phyloP scores from a whole-genome alignment of 2,113 vertebrate genomes.

The Nicator chloris region DNA sequence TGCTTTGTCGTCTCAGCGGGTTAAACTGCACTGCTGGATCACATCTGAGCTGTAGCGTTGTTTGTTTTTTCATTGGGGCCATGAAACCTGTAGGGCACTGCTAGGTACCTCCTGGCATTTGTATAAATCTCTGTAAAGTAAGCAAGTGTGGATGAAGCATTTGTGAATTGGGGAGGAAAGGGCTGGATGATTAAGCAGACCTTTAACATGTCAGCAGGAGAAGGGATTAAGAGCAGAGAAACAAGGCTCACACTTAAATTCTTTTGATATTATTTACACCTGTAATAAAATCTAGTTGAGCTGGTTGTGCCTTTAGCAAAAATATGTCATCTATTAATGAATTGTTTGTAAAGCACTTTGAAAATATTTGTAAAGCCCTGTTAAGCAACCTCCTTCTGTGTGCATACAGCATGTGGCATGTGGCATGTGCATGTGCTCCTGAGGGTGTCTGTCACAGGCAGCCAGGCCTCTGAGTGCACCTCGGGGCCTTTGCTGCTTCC shows the following conservation, averaged over 20 bases:
- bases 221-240: neutral
- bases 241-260: neutral
- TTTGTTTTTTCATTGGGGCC: neutral
- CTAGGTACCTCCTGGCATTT: neutral
- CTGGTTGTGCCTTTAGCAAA: slow-evolving; percentile 48
- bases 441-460: neutral
- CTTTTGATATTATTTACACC: slow-evolving; percentile 13
- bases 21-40: neutral
- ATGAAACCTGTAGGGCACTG: neutral
- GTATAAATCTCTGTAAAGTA: neutral
- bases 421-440: neutral
- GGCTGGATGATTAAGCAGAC: neutral
- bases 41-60: neutral
- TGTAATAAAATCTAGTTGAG: slow-evolving; percentile 46
- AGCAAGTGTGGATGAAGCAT: neutral
- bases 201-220: neutral
- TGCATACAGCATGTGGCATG: neutral
- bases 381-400: neutral
- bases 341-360: slow-evolving; percentile 30
- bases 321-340: slow-evolving; percentile 58
- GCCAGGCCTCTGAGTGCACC: rapidly evolving
- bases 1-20: neutral
- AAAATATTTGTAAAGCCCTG: slow-evolving; percentile 16
- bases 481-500: neutral
- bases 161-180: neutral